Percentiles rank a stretch among this genome's conserved stretches.
These are phyloP conservation scores for Onthophagus taurus DNA, from an alignment of 1,140 invertebrate genomes.

Conservation along the genomic window DNA sequence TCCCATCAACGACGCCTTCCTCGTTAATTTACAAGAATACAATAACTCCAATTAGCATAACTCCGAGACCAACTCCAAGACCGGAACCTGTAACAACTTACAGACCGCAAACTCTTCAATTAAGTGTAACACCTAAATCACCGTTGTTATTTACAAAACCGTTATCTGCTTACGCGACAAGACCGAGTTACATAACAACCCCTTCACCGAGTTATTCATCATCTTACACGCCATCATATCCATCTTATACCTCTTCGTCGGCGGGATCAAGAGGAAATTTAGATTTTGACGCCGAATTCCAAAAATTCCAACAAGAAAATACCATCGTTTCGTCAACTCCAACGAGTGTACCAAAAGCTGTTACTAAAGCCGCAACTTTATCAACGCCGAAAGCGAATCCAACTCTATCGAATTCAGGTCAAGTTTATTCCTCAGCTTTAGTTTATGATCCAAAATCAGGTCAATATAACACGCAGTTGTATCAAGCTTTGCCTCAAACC, in stretches of 20 bases:
- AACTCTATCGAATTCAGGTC: conserved; percentile 30
- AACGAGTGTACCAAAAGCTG: conserved; percentile 23
- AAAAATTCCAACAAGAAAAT: conserved; percentile 67
- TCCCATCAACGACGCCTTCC: conserved; percentile 29
- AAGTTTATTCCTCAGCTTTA: conserved; percentile 63
- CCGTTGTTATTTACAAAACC: conserved; percentile 42
- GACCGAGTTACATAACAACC: conserved; percentile 35
- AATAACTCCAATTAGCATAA: conserved; percentile 37
- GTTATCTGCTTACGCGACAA: conserved; percentile 17
- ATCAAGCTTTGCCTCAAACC: conserved; percentile 64
- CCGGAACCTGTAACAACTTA: conserved; percentile 54
- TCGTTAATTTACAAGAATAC: conserved; percentile 38
- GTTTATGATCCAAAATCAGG: conserved; percentile 68
- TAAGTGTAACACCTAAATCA: conserved; percentile 47
- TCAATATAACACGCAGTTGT: conserved; percentile 70
- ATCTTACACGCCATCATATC: conserved; percentile 40
- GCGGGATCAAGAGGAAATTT: conserved; percentile 40
- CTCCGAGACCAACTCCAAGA: conserved; percentile 48
- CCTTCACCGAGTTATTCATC: conserved; percentile 43
- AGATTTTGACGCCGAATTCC: conserved; percentile 64
- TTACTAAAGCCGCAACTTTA: conserved; percentile 33
- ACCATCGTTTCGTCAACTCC: conserved; percentile 45
- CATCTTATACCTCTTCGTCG: conserved; percentile 31
- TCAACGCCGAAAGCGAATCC: conserved; percentile 34
- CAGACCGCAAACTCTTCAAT: conserved; percentile 50